Evolutionary conservation across 1,140 invertebrate species (phyloP).

Genomic region (Leptinotarsa lineolata): DNA sequence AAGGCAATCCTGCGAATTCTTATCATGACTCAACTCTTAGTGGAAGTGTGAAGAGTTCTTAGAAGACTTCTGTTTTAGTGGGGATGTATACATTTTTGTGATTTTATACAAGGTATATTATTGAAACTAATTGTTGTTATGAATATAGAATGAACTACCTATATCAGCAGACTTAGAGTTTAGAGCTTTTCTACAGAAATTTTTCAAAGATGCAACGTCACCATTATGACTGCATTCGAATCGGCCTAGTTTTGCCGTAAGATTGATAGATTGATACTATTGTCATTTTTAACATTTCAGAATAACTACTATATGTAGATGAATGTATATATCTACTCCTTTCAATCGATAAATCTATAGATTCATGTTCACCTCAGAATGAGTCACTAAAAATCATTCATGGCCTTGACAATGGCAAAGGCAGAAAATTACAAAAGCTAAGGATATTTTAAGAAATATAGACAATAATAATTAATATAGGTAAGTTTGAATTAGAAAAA

Average conservation of each 20-base stretch:
- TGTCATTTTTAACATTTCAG: no score
- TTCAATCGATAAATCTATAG: no score
- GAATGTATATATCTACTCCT: no score
- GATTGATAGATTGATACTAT: no score
- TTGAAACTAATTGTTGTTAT: constrained; percentile 22
- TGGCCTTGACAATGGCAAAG: constrained; percentile 11
- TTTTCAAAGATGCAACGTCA: not conserved
- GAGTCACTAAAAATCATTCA: not conserved
- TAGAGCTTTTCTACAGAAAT: not conserved
- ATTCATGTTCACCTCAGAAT: no score
- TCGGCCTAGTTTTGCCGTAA: no score
- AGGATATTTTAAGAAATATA: constrained; percentile 23
- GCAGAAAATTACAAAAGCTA: constrained; percentile 19
- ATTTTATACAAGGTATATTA: constrained; percentile 22
- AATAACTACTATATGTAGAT: no score
- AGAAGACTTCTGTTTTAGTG: not conserved
- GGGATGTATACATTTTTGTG: constrained; percentile 13
- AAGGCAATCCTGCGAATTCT: no score
- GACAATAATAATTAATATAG: constrained; percentile 15
- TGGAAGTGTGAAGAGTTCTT: no score
- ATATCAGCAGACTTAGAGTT: constrained; percentile 17
- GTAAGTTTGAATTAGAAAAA: not conserved
- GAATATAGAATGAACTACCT: not conserved
- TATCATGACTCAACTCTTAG: no score
- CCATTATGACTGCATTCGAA: no score